Evolutionary conservation across 2,113 vertebrate genomes (phyloP), one percentile per base, ranked within the genome.

Genomic region (Sorex araneus): DNA sequence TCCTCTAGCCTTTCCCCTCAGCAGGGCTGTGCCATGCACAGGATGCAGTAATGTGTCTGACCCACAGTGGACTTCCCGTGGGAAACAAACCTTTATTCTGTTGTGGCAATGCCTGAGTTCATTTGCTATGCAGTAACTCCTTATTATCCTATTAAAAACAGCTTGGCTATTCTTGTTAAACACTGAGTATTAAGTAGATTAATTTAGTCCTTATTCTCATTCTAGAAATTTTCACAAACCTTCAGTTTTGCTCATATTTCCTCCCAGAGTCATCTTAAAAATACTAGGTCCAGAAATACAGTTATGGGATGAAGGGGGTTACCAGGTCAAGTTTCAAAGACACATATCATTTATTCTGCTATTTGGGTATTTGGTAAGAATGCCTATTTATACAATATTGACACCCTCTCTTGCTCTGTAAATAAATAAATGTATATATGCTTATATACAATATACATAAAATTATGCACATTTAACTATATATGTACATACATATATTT

Each of bases 311-410:
- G 82, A 94, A 92, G 28, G 27, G 91, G 83, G 32, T 36, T 64
- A 78, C 27, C 12, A 86, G 30, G 92, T 69, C 8, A 78, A 90
- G 27, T 85, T 92, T 82, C 64, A 92, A 94, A 43, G 71, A 32
- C 74, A 32, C 74, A 87, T 92, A 32, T 87, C 25, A 77, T 89
- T 93, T 67, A 80, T 77, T 76, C 45, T 82, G 50, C 19, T 76
- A 70, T 50, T 64, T 43, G 40, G 45, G 32, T 69, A 87, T 73
- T 63, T 89, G 66, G 30, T 91, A 90, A 93, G 18, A 7, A 40
- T 67, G 75, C 83, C 71, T 77, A 81, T 25, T 86, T 66, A 93
- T 28, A 77, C 8, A 92, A 64, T n/a, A 50, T 0, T 19, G 36
- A 64, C 21, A 78, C 10, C 64, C 64, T 30, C 18, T 21, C 25